Conservation (phyloP, 2,888 invertebrate genomes). For the Strigamia crassipes region DNA sequence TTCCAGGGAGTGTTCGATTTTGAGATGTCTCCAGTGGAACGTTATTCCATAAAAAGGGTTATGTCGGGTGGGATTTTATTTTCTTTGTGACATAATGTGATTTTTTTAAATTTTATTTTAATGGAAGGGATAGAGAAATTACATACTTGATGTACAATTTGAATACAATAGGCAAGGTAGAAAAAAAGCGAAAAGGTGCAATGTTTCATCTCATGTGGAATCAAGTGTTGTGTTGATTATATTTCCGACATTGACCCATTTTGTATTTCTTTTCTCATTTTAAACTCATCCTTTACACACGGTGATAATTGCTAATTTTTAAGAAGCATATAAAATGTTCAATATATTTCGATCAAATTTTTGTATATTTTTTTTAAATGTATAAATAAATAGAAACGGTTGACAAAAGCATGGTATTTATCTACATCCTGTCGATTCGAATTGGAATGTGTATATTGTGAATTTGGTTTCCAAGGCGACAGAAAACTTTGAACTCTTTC, state of each 20-base stretch:
- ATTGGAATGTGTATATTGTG: slow-evolving; percentile 9
- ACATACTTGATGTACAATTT: not conserved
- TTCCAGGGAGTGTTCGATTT: not conserved
- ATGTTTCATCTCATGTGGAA: slow-evolving; percentile 27
- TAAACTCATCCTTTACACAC: not conserved
- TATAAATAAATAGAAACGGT: not conserved
- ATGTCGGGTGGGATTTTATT: not conserved
- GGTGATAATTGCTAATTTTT: not conserved
- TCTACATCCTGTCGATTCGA: not conserved
- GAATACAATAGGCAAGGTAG: not conserved
- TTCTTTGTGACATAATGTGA: not conserved
- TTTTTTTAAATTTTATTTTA: too few species aligned
- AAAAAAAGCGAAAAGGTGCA: not conserved
- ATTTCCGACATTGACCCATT: not conserved
- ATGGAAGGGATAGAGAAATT: not conserved
- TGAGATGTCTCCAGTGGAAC: not conserved
- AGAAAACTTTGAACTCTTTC: not conserved
- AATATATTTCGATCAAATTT: not conserved
- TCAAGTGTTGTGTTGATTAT: not conserved
- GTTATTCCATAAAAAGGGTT: not conserved
- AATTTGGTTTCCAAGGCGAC: not conserved
- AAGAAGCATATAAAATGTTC: not conserved
- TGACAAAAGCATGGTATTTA: not conserved
- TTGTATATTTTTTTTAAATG: not conserved
- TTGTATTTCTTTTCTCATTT: not conserved